These are phyloP conservation scores for Phylloscopus trochilus DNA, from an alignment of 2,113 vertebrate genomes.

Conservation along the genomic window DNA sequence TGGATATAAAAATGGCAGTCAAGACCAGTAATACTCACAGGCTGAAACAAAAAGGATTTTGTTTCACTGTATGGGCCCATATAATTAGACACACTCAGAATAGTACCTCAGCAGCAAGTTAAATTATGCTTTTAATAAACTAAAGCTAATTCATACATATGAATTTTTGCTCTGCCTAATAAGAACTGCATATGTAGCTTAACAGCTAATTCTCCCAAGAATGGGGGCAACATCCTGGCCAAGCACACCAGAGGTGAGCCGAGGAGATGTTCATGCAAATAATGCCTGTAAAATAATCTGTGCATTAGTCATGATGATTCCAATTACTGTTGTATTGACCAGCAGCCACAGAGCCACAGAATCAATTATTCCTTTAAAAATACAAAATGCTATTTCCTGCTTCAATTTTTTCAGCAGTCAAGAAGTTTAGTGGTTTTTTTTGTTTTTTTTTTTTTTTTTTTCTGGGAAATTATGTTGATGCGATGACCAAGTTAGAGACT, in stretches of 20 bases:
- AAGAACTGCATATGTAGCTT: background rate
- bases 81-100: background rate
- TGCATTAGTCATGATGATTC: conserved; percentile 10
- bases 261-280: background rate
- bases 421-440: background rate
- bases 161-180: background rate
- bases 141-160: background rate
- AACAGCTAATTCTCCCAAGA: background rate
- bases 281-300: background rate
- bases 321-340: conserved; percentile 20
- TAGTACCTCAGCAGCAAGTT: background rate
- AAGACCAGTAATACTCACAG: background rate
- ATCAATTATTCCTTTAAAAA: conserved; percentile 41
- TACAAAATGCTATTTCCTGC: conserved; percentile 9
- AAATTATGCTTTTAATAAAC: background rate
- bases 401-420: conserved; percentile 23
- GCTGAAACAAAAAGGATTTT: background rate
- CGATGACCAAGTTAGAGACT: background rate
- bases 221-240: background rate
- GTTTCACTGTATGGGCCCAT: fast-evolving
- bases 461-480: background rate
- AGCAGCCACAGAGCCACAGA: background rate
- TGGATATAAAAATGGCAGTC: background rate
- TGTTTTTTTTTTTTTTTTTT: background rate
- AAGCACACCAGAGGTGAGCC: background rate